Conservation (phyloP, 2,113 vertebrate genomes). For the Rhinopomastus cyanomelas region DNA sequence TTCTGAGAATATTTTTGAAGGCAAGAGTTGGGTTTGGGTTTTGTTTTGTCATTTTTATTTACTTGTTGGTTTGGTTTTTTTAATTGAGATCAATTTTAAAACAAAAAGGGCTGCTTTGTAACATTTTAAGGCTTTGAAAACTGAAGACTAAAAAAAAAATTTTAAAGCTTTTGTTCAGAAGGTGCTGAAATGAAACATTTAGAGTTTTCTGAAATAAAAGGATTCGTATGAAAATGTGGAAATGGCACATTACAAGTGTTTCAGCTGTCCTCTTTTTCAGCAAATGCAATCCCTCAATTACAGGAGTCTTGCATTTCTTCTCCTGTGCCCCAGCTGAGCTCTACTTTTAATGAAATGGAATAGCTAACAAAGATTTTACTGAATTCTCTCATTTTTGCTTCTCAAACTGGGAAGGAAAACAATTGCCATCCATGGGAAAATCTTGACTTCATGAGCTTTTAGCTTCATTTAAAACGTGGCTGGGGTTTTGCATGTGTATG, state of each 20-base stretch:
- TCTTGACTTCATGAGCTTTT: not conserved
- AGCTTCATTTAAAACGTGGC: not conserved
- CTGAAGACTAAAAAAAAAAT: not conserved
- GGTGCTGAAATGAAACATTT: slow-evolving; percentile 41
- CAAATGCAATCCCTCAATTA: not conserved
- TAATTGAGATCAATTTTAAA: slow-evolving; percentile 36
- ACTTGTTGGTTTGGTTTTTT: slow-evolving; percentile 39
- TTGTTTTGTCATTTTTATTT: not conserved
- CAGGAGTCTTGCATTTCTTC: not conserved
- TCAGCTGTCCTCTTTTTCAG: not conserved
- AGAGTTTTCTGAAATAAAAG: slow-evolving; percentile 11
- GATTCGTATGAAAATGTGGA: slow-evolving; percentile 9
- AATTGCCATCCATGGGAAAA: not conserved
- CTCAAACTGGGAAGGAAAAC: not conserved
- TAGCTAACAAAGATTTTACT: not conserved
- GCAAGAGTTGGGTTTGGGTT: not conserved
- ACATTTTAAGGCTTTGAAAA: slow-evolving; percentile 40
- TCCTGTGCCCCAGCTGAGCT: not conserved
- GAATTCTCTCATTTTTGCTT: not conserved
- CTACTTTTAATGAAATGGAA: not conserved
- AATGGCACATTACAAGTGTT: not conserved
- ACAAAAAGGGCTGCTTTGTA: slow-evolving; percentile 41
- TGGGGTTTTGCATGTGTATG: not conserved
- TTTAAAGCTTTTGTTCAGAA: slow-evolving; percentile 24
- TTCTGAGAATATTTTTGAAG: slow-evolving; percentile 18